Evolutionary conservation across 2,797 vertebrate genomes (phyloP), one percentile per base, ranked within the genome.

Genomic region (Pipistrellus pipistrellus): DNA sequence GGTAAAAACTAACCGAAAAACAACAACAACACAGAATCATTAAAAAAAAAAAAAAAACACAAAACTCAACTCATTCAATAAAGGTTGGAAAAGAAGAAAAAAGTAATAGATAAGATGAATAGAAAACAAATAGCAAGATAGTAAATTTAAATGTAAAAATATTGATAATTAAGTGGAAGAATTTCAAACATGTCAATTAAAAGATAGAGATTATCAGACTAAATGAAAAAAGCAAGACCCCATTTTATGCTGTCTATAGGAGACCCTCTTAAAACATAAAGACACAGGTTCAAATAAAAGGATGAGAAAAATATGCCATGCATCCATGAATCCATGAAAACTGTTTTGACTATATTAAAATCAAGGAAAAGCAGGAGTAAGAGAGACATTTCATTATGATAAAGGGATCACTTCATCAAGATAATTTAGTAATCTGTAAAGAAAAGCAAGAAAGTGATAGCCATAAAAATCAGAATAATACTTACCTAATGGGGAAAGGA

Each of bases 341-440:
- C 41, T 86, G 46, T n/a, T 66, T 20, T 72, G 64, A 72, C 94
- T 41, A 35, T 48, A 91, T 83, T 77, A 90, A 93, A 68, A 68
- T 48, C 21, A 68, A 88, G 1, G 13, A 91, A 80, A 27, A 69
- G 2, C 68, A 88, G 41, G 25, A 10, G 48, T 77, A 90, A 84
- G 23, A 88, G 48, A 91, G 7, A 72, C 0, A 12, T 59, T 88
- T 68, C 25, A 88, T 62, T 89, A 41, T 41, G 21, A 73, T 51
- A 91, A 68, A 81, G 6, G 6, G 20, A 27, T 57, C 57, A 73
- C 72, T 90, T 94, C 82, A 59, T 59, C 38, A 78, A 88, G 25
- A 85, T 1, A 4, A 44, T 38, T 85, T 84, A 88, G 44, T 41
- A 66, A 88, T 73, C 11, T 12, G 35, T 78, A 35, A 90, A 69